Base-by-base conservation (phyloP, 2,113 vertebrate genomes). In the Conger conger region DNA sequence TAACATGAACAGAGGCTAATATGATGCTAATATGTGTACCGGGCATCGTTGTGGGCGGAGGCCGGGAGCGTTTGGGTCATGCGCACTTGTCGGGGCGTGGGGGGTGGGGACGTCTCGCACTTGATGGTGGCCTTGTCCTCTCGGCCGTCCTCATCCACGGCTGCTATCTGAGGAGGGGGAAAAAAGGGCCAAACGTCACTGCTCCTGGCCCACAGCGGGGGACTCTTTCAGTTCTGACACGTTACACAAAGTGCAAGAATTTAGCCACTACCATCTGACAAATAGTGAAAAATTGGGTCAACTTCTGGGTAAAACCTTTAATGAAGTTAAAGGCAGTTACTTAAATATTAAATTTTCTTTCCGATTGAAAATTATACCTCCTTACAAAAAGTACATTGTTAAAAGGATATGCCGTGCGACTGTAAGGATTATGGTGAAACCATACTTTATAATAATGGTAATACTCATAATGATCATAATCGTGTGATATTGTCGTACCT, bases 61-160 rank as follows among this genome's bases (percentile, higher is more conserved):
- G 98, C 97, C 86, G 98, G 98, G 90, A 99, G 96, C 53, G 98
- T 99, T 90, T 97, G 97, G 78, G 98, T 98, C 98, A 99, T 98
- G 90, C 98, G 96, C 88, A 98, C 93, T 9, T 97, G 96, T 92
- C 98, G 96, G 0, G 98, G 98, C 27, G 98, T 99, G 3, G 97
- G 90, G 77, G 98, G 98, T 79, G 98, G 98, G 79, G 98, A 99
- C 2, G 98, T 99, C 95, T 99, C 98, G 90, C 98, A 99, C 94
- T 99, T 99, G 90, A 99, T 99, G 80, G 98, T 99, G 85, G 98
- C 97, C 94, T 99, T 99, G 91, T 99, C 98, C 91, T 99, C 98
- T 68, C 93, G 96, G 2, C 97, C 97, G 81, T 99, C 98, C 93
- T 99, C 98, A 83, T 99, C 97, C 85, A 98, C 97, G 3, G 99